Percentiles rank a stretch among this genome's conserved stretches.
Conservation (phyloP, 1,140 invertebrate species). For the Copidosoma floridanum region DNA sequence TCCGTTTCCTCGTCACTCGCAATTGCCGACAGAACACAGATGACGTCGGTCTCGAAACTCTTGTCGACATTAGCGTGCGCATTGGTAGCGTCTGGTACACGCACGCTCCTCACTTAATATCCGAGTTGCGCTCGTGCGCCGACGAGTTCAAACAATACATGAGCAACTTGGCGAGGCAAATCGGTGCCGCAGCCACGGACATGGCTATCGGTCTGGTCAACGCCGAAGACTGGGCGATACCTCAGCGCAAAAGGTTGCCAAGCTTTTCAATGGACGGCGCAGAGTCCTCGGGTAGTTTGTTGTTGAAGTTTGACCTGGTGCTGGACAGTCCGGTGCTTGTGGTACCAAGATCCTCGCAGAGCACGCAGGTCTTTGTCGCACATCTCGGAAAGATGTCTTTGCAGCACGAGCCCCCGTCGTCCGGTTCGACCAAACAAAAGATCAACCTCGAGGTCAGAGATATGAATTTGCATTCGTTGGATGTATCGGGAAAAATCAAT, state of each 20-base stretch:
- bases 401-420: constrained; percentile 48
- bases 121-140: constrained; percentile 79
- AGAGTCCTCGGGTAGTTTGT: constrained; percentile 25
- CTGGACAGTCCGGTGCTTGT: constrained; percentile 89
- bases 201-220: constrained; percentile 90
- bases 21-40: constrained; percentile 39
- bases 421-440: constrained; percentile 48
- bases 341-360: constrained; percentile 74
- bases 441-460: constrained; percentile 71
- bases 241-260: constrained; percentile 45
- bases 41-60: constrained; percentile 38
- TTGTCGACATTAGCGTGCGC: constrained; percentile 59
- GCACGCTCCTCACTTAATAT: constrained; percentile 81
- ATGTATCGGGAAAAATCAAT: constrained; percentile 54
- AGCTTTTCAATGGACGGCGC: constrained; percentile 45
- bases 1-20: constrained; percentile 44
- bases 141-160: constrained; percentile 69
- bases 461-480: constrained; percentile 84
- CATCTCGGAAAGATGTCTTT: constrained; percentile 88
- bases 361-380: constrained; percentile 84
- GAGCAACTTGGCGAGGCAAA: constrained; percentile 75
- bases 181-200: constrained; percentile 87
- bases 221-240: constrained; percentile 56
- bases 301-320: constrained; percentile 67
- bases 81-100: constrained; percentile 94